Evolutionary conservation across 1,140 invertebrate species (phyloP), one percentile per base, ranked within the genome.

Genomic region (Protaetia brevitarsis): DNA sequence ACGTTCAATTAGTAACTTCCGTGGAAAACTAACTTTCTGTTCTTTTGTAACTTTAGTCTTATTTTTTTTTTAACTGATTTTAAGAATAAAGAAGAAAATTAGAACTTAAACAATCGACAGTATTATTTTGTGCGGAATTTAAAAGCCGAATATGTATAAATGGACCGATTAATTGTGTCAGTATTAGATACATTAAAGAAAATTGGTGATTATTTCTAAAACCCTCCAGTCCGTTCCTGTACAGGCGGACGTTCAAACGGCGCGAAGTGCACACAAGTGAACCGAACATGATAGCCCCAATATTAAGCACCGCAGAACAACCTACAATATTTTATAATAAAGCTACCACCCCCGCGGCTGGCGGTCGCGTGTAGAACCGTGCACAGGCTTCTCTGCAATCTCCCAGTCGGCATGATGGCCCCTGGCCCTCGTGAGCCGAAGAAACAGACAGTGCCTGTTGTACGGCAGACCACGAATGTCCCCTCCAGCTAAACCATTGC

Each of bases 321-420:
- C 59, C 69, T 64, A 67, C 67, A 69, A 66, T 68, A 66, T 68
- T 71, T 68, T 69, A 71, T 70, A 68, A 70, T 68, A 68, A 70
- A 68, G 71, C 71, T 71, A 71, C 71, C 74, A 73, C 74, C 74
- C 74, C 74, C 74, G 74, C 74, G 74, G 73, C 74, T 68, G 68
- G 67, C 71, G 73, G 74, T 74, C 74, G 74, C 73, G 74, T 76
- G 73, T 73, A 71, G 63, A 62, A 62, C 51, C 62, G 19, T 51
- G 31, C 56, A 65, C 62, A 21, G 58, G 58, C 69, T 73, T 66
- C 64, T 62, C 68, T 64, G 65, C 70, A 68, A 72, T 70, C 67
- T 72, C 67, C 68, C 69, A 66, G 73, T 70, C 62, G 66, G 72
- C 74, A 74, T 73, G 72, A 74, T 73, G 71, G 73, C 74, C 73